phyloP scores from a whole-genome alignment of 2,888 invertebrate species.

The Cerastoderma edule region DNA sequence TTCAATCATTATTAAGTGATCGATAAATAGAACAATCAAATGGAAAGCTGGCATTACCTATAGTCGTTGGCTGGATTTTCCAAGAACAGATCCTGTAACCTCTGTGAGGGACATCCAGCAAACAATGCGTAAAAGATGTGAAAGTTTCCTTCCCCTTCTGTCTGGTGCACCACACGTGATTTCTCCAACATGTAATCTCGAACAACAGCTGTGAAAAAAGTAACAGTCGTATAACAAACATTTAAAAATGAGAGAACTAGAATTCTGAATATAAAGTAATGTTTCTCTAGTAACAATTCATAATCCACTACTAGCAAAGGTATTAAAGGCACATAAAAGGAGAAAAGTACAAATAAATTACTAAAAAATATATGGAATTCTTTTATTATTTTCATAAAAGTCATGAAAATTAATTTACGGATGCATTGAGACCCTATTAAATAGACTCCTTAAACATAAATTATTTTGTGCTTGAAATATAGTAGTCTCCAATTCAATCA shows the following conservation, averaged over 20 bases:
- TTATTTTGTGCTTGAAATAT: no score
- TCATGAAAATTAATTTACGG: no score
- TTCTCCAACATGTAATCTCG: conserved; percentile 82
- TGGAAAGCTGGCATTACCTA: conserved; percentile 44
- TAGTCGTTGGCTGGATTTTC: conserved; percentile 43
- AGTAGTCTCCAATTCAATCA: no score
- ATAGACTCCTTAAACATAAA: no score
- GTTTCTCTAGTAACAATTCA: neutral
- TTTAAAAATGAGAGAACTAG: no score
- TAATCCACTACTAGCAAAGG: conserved; percentile 16
- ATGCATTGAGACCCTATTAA: no score
- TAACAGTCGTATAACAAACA: no score
- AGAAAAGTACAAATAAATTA: no score
- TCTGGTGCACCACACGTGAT: conserved; percentile 78
- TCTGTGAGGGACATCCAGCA: conserved; percentile 64
- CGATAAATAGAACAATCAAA: neutral
- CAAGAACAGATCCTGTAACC: conserved; percentile 48
- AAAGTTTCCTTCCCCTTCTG: conserved; percentile 77
- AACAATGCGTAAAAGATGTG: conserved; percentile 82
- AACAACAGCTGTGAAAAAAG: conserved; percentile 69
- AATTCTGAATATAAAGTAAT: conserved; percentile 22
- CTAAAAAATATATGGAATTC: no score
- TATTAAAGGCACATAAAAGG: no score
- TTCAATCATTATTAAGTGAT: no score
- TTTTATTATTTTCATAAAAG: no score